Base-by-base conservation (phyloP, 2,113 vertebrate genomes). In the Mormoops blainvillei region DNA sequence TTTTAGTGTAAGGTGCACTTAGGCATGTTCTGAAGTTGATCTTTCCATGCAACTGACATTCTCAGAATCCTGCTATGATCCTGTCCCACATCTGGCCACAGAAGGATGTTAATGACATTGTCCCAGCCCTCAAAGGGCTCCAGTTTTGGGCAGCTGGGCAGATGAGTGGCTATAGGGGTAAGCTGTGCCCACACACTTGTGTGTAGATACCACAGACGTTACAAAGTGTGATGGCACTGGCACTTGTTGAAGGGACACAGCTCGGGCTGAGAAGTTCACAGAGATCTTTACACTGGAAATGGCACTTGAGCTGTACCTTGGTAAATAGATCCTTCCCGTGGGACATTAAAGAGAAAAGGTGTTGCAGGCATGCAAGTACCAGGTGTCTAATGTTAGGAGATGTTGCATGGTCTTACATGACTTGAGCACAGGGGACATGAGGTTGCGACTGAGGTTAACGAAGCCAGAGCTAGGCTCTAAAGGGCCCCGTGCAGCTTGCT, bases 321-420 rank as follows among this genome's bases (percentile, higher is more conserved):
- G 36, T 24, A 83, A 52, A 2, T 48, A 8, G 28, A 54, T 78
- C 77, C 61, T 54, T 85, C 11, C 18, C 10, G 3, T 38, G n/a
- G 13, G 3, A 31, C 12, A 45, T 48, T 10, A 28, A 43, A 41
- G 50, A 61, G 14, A 36, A 45, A 16, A 31, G 38, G 26, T 48
- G 33, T 20, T 15, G 9, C 2, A 10, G 9, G 14, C 26, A 7
- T 18, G 33, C 26, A 65, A 65, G 22, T 52, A 33, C 43, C 31
- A 14, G 33, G 36, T 54, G 18, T 36, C 86, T 70, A 22, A n/a
- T 16, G 8, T 54, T 63, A 10, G 19, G 14, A 19, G 1, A 0
- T 18, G 1, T 43, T 20, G 18, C 2, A 0, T 63, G 4, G 22
- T 36, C 36, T 45, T 31, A 3, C 41, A 5, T 43, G 11, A n/a